Conservation (phyloP, 2,888 invertebrate genomes). For the Theodoxus fluviatilis region DNA sequence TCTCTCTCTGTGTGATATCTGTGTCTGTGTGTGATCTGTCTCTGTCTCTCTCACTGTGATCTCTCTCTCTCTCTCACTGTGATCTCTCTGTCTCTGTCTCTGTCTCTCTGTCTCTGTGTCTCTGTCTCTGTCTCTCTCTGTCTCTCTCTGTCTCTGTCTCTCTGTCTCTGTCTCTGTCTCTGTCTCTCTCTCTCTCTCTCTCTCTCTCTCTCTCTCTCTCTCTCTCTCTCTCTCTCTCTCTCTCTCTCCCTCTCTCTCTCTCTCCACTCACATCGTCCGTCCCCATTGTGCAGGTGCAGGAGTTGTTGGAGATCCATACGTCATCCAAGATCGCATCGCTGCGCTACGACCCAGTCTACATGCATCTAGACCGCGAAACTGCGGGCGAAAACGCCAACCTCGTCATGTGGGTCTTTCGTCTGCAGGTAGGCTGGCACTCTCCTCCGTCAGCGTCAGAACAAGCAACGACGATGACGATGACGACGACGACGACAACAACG, state of each 20-base stretch:
- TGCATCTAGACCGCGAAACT: slow-evolving; percentile 32
- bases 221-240: slow-evolving; percentile 6
- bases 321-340: slow-evolving; percentile 33
- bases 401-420: slow-evolving; percentile 37
- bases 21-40: too few relatives aligned
- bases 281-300: slow-evolving; percentile 36
- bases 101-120: slow-evolving; percentile 18
- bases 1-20: neutral
- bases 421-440: too few relatives aligned
- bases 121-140: neutral
- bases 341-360: slow-evolving; percentile 41
- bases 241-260: slow-evolving; percentile 17
- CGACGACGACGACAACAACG: too few relatives aligned
- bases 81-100: slow-evolving; percentile 1
- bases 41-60: neutral
- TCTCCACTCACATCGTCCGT: slow-evolving; percentile 16
- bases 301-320: slow-evolving; percentile 34
- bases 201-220: neutral
- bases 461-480: too few relatives aligned
- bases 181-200: neutral
- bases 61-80: neutral
- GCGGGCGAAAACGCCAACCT: neutral
- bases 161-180: neutral
- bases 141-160: slow-evolving; percentile 4
- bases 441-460: too few relatives aligned